A percentile compares a stretch with the other conserved stretches of the same genome.
phyloP scores from a whole-genome alignment of 2,113 vertebrate species.

The Tupaia chinensis region DNA sequence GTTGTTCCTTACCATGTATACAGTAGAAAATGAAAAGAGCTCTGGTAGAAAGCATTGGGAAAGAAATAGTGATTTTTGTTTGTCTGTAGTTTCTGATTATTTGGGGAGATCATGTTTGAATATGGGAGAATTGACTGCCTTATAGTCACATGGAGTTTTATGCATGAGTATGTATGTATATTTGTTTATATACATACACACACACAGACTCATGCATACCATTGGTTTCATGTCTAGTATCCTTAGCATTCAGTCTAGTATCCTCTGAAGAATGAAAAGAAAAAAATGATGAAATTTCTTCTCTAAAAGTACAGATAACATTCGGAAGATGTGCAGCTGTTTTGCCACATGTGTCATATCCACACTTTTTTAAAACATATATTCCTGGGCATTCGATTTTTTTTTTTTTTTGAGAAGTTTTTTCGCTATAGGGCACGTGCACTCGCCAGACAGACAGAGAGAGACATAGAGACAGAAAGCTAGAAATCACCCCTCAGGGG shows the following conservation, averaged over 20 bases:
- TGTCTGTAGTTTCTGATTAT: neutral
- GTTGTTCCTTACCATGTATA: neutral
- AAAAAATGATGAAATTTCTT: neutral
- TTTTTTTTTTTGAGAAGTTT: neutral
- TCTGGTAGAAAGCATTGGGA: neutral
- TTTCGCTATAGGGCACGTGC: too few relatives aligned
- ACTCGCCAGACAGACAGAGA: too few relatives aligned
- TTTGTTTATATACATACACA: neutral
- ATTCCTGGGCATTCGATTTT: too few relatives aligned
- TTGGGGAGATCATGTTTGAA: neutral
- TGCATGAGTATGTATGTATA: neutral
- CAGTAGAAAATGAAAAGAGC: neutral
- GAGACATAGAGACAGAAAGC: too few relatives aligned
- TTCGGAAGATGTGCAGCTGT: neutral
- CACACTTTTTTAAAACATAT: too few relatives aligned
- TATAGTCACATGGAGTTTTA: neutral
- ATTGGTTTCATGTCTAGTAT: neutral
- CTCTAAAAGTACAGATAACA: neutral
- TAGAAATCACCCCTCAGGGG: too few relatives aligned
- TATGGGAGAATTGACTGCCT: neutral
- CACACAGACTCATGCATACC: neutral
- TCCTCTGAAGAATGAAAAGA: slow-evolving; percentile 39
- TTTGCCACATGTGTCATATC: neutral
- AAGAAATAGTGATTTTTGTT: neutral
- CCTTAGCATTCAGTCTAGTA: neutral